Evolutionary conservation across 2,797 vertebrate genomes (phyloP).

Genomic region (Brachymystax lenok): DNA sequence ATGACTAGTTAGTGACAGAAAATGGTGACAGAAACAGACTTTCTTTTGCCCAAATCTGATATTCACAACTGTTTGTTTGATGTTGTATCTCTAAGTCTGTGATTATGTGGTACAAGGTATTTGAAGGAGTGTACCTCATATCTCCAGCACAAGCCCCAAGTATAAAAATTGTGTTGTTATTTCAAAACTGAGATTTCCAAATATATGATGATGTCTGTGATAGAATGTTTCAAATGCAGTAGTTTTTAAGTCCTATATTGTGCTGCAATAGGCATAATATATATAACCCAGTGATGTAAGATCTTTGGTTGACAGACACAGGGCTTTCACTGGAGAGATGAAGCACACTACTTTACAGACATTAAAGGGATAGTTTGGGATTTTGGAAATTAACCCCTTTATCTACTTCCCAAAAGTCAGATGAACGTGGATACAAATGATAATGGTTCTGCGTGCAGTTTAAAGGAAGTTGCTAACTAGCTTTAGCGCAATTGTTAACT

Average conservation of each 20-base stretch:
- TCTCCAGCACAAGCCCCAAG: no score
- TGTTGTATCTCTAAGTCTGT: neutral
- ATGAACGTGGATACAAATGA: no score
- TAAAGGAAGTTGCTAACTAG: no score
- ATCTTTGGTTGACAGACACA: neutral
- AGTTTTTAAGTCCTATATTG: neutral
- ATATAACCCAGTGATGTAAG: neutral
- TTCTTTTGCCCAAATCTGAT: neutral
- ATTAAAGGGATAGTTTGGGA: neutral
- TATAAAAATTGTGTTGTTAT: neutral
- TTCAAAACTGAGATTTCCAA: neutral
- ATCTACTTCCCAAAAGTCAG: no score
- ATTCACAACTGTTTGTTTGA: neutral
- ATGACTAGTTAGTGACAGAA: conserved; percentile 6
- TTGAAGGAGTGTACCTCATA: no score
- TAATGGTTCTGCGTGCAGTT: no score
- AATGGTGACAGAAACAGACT: neutral
- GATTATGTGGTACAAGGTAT: no score
- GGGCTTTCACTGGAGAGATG: neutral
- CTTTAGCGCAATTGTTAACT: no score
- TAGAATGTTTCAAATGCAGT: neutral
- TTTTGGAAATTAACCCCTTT: no score
- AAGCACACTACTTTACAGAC: neutral
- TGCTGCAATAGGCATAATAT: no score
- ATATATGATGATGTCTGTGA: neutral